phyloP scores from a whole-genome alignment of 2,888 invertebrate species.

The Scaptomyza polygonia region DNA sequence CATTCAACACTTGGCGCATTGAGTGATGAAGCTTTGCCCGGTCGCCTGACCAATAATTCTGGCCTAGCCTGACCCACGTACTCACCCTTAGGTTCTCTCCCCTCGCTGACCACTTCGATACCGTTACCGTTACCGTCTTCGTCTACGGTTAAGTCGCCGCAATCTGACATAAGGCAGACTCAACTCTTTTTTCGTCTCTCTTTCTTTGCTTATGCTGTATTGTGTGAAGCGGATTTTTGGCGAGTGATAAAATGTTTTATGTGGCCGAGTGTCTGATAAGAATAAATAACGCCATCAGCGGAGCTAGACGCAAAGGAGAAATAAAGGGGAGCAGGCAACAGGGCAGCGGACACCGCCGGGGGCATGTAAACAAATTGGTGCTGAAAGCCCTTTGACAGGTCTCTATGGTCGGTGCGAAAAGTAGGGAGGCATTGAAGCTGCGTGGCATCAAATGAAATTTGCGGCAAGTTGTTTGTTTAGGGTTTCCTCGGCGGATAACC shows the following conservation, averaged over 20 bases:
- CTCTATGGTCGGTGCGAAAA: constrained; percentile 38
- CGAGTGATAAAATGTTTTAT: constrained; percentile 78
- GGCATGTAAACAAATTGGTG: constrained; percentile 76
- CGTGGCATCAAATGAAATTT: constrained; percentile 47
- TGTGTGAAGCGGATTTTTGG: constrained; percentile 44
- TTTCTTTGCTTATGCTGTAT: constrained; percentile 13
- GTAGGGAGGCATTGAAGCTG: constrained; percentile 42
- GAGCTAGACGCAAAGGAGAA: constrained; percentile 37
- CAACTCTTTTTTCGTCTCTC: constrained; percentile 45
- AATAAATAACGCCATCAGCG: constrained; percentile 77
- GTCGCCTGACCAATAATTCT: constrained; percentile 21
- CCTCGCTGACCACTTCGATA: too few relatives aligned
- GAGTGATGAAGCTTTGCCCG: constrained; percentile 66
- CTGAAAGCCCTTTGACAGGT: constrained; percentile 65
- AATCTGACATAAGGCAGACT: constrained; percentile 57
- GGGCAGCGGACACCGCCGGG: constrained; percentile 25
- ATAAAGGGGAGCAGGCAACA: background rate
- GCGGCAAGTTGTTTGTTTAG: constrained; percentile 68
- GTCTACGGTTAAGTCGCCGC: constrained; percentile 34
- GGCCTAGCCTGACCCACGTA: constrained; percentile 8
- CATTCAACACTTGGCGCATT: constrained; percentile 64
- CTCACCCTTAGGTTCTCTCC: background rate
- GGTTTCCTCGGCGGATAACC: constrained; percentile 31
- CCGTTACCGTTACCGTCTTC: too few relatives aligned
- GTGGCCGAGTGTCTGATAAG: constrained; percentile 77